Evolutionary conservation across 2,113 vertebrate genomes (phyloP), one percentile per base, ranked within the genome.

Genomic region (Myiozetetes cayanensis): DNA sequence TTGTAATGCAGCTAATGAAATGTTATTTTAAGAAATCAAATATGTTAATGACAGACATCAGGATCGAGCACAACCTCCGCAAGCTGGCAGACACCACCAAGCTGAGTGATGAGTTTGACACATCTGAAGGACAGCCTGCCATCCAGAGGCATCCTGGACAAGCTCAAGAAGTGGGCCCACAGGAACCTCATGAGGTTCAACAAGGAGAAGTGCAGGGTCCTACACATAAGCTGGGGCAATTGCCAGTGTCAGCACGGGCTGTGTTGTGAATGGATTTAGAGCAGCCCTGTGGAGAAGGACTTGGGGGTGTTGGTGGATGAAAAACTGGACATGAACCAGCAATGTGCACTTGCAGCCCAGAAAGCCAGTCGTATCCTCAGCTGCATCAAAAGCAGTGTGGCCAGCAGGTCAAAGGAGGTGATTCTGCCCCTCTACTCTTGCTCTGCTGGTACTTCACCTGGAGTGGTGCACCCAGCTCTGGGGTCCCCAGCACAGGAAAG

Each of bases 201-300:
- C 14, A 68, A 46, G 35, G 37, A 44, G 13, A 53, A 68, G 10
- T 19, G 9, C n/a, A 53, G 12, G 27, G 24, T 53, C 39, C n/a
- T 53, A 53, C n/a, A 68, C 9, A 2, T 35, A 28, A 89, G 39
- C 20, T 25, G 39, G 5, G 16, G 16, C 28, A 75, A 62, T 12
- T 20, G 8, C 11, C 1, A 0, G 24, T 55, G 55, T 41, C 30
- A 27, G 4, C 19, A 62, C 2, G 12, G 30, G 35, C 16, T 47
- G 12, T 4, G 14, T 31, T 61, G 39, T 25, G 28, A 14, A 65
- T 43, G 30, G 71, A 82, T 8, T 52, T 30, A 75, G 28, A 68
- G 2, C 3, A 68, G n/a, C 20, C 39, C 39, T 41, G 39, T 27
- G 8, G 33, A 62, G 24, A 61, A 14, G 17, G 24, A 3, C 30